These are phyloP conservation scores for Dascillus cervinus DNA, from an alignment of 2,888 invertebrate genomes.

Conservation along the genomic window DNA sequence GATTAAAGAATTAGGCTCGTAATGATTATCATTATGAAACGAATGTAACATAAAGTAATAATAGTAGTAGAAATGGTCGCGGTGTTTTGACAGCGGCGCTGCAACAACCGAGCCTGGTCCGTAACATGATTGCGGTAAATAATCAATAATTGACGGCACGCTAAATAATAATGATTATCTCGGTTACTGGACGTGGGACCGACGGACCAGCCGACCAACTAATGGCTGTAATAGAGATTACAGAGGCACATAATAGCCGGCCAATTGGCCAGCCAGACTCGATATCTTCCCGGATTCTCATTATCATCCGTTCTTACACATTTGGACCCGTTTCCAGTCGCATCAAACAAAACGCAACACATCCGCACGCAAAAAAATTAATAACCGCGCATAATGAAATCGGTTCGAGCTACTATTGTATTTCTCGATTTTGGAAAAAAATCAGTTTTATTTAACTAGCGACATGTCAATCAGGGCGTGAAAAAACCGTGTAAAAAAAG, in stretches of 20 bases:
- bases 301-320: constrained; percentile 12
- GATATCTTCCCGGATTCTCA: constrained; percentile 8
- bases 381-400: too few species aligned
- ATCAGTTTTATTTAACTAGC: too few species aligned
- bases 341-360: too few species aligned
- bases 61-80: constrained; percentile 6
- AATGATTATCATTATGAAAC: too few species aligned
- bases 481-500: too few species aligned
- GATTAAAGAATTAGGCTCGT: too few species aligned
- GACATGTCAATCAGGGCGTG: too few species aligned
- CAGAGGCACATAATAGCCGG: constrained; percentile 35
- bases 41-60: constrained; percentile 2
- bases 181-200: constrained; percentile 34
- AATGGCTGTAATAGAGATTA: constrained; percentile 38
- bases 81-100: constrained; percentile 8
- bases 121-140: constrained; percentile 38
- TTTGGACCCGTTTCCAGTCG: constrained; percentile 7
- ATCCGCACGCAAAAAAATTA: too few species aligned
- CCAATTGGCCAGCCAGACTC: constrained; percentile 21
- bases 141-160: constrained; percentile 39
- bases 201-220: constrained; percentile 28
- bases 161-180: constrained; percentile 40
- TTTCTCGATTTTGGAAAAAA: too few species aligned
- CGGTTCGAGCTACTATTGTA: too few species aligned
- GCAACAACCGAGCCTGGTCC: constrained; percentile 11